Conservation (phyloP, 2,888 invertebrate species). For the Aromia moschata region DNA sequence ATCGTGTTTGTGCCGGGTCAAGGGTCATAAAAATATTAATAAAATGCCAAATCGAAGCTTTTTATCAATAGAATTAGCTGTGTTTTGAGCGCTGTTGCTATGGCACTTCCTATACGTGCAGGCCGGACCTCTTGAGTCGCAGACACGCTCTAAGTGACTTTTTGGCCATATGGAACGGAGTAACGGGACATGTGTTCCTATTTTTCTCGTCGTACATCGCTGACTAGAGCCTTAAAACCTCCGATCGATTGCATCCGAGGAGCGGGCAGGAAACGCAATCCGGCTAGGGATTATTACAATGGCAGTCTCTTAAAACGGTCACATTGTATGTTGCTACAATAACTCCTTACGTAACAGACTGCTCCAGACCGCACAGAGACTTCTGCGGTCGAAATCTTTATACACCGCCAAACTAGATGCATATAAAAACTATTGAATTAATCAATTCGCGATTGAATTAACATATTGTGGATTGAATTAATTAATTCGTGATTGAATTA, state of each 20-base stretch:
- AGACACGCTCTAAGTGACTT: not conserved
- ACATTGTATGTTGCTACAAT: too few species aligned
- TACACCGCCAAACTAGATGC: too few species aligned
- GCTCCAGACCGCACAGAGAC: too few species aligned
- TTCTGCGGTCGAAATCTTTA: too few species aligned
- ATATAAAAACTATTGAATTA: too few species aligned
- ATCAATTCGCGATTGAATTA: too few species aligned
- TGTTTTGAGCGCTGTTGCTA: constrained; percentile 30
- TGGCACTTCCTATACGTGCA: constrained; percentile 12
- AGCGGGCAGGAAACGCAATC: not conserved
- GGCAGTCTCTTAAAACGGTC: not conserved
- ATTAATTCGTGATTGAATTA: too few species aligned
- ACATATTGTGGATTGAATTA: too few species aligned
- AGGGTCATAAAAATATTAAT: not conserved
- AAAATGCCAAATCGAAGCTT: not conserved
- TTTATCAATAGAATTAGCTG: constrained; percentile 27
- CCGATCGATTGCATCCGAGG: not conserved
- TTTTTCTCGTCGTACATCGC: not conserved
- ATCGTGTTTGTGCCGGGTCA: too few species aligned
- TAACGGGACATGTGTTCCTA: not conserved
- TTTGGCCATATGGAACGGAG: not conserved
- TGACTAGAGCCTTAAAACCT: not conserved
- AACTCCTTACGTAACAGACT: too few species aligned
- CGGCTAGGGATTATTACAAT: not conserved
- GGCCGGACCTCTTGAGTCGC: not conserved